Conservation (phyloP, 2,113 vertebrate species). For the Megalops atlanticus region DNA sequence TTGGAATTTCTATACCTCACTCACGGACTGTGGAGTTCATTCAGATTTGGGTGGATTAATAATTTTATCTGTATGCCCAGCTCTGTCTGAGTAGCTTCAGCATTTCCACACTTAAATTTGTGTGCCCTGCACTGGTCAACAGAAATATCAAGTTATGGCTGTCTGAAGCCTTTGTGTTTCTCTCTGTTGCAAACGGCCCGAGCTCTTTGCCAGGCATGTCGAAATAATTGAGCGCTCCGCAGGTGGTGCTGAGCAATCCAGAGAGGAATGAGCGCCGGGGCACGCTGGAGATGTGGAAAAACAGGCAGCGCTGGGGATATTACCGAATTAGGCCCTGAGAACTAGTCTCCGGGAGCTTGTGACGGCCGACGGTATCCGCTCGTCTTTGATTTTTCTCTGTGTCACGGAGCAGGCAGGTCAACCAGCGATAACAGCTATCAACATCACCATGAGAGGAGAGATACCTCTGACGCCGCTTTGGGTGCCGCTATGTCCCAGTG, state of each 20-base stretch:
- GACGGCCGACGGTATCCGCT: slow-evolving; percentile 30
- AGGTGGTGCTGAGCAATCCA: slow-evolving; percentile 29
- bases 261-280: slow-evolving; percentile 26
- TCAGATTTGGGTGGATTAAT: neutral
- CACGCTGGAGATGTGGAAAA: neutral
- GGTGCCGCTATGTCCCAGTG: neutral
- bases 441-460: slow-evolving; percentile 44
- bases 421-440: slow-evolving; percentile 57
- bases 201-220: slow-evolving; percentile 15
- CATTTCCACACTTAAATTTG: neutral
- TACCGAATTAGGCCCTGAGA: slow-evolving; percentile 32
- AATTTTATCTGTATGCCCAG: neutral
- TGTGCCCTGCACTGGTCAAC: neutral
- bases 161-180: neutral
- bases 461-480: neutral
- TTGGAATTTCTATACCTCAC: neutral
- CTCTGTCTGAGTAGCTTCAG: neutral
- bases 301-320: slow-evolving; percentile 33
- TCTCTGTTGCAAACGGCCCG: neutral
- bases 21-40: too few species aligned
- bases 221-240: slow-evolving; percentile 48
- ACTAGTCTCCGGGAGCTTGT: slow-evolving; percentile 28
- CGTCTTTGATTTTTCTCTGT: slow-evolving; percentile 51
- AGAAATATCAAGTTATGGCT: neutral
- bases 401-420: slow-evolving; percentile 44